Conservation (phyloP, 2,113 vertebrate species). For the Megalops atlanticus region DNA sequence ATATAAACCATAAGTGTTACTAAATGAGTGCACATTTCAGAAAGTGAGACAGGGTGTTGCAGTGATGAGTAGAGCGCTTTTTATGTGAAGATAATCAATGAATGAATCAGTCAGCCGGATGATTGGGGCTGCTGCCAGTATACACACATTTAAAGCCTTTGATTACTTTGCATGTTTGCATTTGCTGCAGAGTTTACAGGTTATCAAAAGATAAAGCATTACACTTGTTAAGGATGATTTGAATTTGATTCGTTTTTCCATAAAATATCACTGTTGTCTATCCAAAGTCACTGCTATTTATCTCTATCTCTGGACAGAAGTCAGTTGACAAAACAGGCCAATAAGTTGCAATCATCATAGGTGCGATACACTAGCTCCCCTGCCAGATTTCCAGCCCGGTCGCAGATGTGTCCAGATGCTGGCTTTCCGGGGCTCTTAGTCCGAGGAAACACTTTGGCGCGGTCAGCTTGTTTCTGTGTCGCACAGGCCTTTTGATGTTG, state of each 20-base stretch:
- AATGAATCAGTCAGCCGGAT: too few relatives aligned
- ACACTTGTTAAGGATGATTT: too few relatives aligned
- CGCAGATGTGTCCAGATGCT: not conserved
- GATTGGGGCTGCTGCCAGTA: too few relatives aligned
- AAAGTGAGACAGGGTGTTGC: too few relatives aligned
- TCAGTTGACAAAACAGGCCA: not conserved
- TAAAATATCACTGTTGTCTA: not conserved
- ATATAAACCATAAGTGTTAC: too few relatives aligned
- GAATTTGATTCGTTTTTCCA: not conserved
- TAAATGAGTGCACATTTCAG: too few relatives aligned
- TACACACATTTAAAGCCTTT: too few relatives aligned
- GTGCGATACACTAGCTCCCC: not conserved
- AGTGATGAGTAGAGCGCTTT: too few relatives aligned
- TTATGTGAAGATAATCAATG: too few relatives aligned
- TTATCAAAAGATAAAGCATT: too few relatives aligned
- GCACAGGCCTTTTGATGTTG: not conserved
- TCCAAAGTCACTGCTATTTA: not conserved
- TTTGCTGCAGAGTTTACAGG: too few relatives aligned
- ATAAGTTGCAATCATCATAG: not conserved
- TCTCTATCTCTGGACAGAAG: not conserved
- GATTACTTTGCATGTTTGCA: too few relatives aligned
- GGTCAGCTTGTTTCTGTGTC: not conserved
- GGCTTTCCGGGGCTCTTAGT: not conserved
- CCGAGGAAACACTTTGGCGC: not conserved
- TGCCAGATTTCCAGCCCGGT: not conserved